These are phyloP conservation scores for Silurus lanzhouensis DNA, from an alignment of 2,797 vertebrate species.

Conservation along the genomic window DNA sequence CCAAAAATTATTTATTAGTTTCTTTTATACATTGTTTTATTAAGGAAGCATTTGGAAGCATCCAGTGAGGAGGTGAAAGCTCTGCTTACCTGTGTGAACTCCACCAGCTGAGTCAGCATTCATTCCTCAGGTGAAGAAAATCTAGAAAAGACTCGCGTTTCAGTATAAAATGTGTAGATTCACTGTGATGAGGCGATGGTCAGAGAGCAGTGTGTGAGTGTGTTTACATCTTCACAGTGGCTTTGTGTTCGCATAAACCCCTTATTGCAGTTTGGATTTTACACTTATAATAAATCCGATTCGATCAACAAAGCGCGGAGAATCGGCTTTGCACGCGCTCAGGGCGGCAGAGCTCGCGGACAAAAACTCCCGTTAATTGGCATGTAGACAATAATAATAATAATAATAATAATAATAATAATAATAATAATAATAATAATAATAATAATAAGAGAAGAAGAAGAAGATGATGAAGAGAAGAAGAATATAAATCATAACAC, in stretches of 20 bases:
- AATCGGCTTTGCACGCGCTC: constrained; percentile 79
- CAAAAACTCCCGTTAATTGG: not conserved
- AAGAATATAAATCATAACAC: not conserved
- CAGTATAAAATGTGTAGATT: constrained; percentile 66
- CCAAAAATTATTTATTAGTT: not conserved
- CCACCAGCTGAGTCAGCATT: not conserved
- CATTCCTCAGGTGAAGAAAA: not conserved
- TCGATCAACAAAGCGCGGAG: constrained; percentile 79
- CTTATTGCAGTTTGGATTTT: constrained; percentile 81
- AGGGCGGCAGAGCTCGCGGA: constrained; percentile 34
- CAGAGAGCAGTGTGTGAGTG: constrained; percentile 60
- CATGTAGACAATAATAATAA: not conserved
- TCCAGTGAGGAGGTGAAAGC: not conserved
- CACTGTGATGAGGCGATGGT: constrained; percentile 53
- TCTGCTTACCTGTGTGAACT: constrained; percentile 17
- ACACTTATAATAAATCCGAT: constrained; percentile 83
- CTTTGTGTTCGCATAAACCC: constrained; percentile 79
- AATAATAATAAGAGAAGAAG: not conserved
- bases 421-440: not conserved
- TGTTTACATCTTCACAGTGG: constrained; percentile 79
- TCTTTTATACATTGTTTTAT: not conserved
- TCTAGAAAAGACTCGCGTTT: constrained; percentile 22
- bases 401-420: not conserved
- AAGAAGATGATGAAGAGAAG: not conserved
- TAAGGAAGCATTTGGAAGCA: not conserved